These are phyloP conservation scores for Junco hyemalis DNA, from an alignment of 2,113 vertebrate genomes.

Conservation along the genomic window DNA sequence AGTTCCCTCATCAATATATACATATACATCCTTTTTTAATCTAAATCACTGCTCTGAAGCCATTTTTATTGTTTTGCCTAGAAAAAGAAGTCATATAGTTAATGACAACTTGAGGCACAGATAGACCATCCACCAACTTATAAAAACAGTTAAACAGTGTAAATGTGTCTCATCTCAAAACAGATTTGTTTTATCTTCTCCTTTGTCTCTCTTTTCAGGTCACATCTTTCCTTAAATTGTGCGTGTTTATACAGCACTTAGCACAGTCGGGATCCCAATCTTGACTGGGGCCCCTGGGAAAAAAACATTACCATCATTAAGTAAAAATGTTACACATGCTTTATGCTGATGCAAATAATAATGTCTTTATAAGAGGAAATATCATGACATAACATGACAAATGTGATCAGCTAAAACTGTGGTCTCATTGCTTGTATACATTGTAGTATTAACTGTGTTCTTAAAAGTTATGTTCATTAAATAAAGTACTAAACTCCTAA, in stretches of 20 bases:
- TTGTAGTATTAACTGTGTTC: not conserved
- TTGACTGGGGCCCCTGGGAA: not conserved
- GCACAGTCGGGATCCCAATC: not conserved
- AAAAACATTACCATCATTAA: not conserved
- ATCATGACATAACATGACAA: not conserved
- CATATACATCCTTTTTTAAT: not conserved
- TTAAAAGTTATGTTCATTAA: not conserved
- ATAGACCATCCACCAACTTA: not conserved
- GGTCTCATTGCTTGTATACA: not conserved
- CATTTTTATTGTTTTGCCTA: not conserved
- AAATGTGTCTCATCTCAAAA: not conserved
- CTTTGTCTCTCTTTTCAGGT: not conserved
- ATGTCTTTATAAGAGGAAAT: not conserved
- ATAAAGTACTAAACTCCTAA: not conserved
- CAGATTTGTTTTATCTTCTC: not conserved
- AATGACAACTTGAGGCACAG: not conserved
- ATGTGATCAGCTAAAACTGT: not conserved
- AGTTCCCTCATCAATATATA: not conserved
- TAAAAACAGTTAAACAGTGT: not conserved
- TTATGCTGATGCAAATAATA: not conserved
- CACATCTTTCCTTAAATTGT: not conserved
- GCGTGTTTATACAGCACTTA: not conserved
- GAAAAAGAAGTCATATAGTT: not conserved
- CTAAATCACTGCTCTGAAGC: not conserved
- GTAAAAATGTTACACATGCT: not conserved